Base-by-base conservation (phyloP, 2,888 invertebrate genomes). In the Brenthis ino region DNA sequence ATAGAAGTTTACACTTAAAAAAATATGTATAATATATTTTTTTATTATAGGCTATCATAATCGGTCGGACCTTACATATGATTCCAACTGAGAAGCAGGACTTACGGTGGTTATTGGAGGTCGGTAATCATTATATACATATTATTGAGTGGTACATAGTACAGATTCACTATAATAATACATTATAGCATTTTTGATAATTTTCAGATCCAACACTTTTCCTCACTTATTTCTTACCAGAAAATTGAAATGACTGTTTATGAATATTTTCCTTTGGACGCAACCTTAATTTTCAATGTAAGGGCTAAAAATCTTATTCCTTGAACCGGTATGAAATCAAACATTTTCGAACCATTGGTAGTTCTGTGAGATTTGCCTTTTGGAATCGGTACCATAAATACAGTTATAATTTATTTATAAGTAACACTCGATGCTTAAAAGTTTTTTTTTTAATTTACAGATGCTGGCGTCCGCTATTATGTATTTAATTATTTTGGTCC, bases 401-500 rank as follows among this genome's bases (percentile, higher is more conserved):
- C 37, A 37, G 37, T 37, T 8, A 43, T 11, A 11, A 43, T 43
- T 43, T 43, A 43, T 43, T 43, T 8, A 28, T 56, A 3, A 6
- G 14, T n/a, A n/a, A 11, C n/a, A 28, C 28, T 14, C 28, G 28
- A 55, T 33, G n/a, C 5, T 11, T 69, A 48, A 71, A 11, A 43
- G 8, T 8, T 43, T 43, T 37, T 20, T 66, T 63, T 67, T 73
- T 63, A 54, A 71, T 88, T 28, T 86, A 72, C 87, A 91, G 91
- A 82, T 87, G 63, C 72, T 87, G 47, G 81, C 88, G 33, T 85
- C 89, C 1, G 83, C 86, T n/a, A 81, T 83, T 12, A 89, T 88
- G 86, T 91, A 89, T 75, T 72, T 91, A 51, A 86, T 88, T 50
- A 89, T 91, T 64, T 75, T 91, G 53, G 87, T 91, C 3, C 91